Evolutionary conservation across 2,888 invertebrate genomes (phyloP), one percentile per base, ranked within the genome.

Genomic region (Lasioglossum zephyrum): DNA sequence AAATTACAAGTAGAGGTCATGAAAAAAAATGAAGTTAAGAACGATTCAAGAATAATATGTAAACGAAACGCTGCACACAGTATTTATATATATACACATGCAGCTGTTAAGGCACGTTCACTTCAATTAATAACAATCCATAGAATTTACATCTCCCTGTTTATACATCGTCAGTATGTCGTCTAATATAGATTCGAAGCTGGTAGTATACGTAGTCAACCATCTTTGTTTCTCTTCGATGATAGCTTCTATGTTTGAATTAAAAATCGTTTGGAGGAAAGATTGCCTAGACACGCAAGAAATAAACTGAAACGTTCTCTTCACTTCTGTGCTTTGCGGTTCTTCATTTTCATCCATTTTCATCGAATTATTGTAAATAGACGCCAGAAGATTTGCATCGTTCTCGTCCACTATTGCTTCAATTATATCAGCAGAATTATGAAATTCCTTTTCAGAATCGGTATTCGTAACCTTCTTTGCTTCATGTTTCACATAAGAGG

Each of bases 181-280:
- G 91, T 98, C 97, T 2, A 98, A 94, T 6, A 98, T 95, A 0
- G 97, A 97, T 4, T 96, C 96, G 26, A 98, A 96, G 91, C 96
- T 96, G 90, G 96, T 97, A n/a, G 97, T 96, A 73, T 96, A 96
- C 44, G 96, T 96, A 74, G 96, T 96, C 60, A 97, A 95, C 97
- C 98, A 98, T 77, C 96, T 96, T 75, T 95, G 96, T 89, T 96
- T 97, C 81, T 97, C 96, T 26, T 96, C 96, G 0, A 97, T 95
- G 18, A 97, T 95, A 60, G 95, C 95, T 90, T 97, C 96, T 72
- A 97, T 96, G 93, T 98, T 96, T 60, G 96, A 96, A 72, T 95
- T 95, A 80, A 96, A 96, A 0, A 97, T 92, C 73, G 96, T 96
- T 31, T 94, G 95, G 0, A 97, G 94, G 93, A 97, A 98, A 16